A percentile compares a stretch with the other conserved stretches of the same genome.
These are phyloP conservation scores for Ploceus nigricollis DNA, from an alignment of 2,113 vertebrate genomes.

Conservation along the genomic window DNA sequence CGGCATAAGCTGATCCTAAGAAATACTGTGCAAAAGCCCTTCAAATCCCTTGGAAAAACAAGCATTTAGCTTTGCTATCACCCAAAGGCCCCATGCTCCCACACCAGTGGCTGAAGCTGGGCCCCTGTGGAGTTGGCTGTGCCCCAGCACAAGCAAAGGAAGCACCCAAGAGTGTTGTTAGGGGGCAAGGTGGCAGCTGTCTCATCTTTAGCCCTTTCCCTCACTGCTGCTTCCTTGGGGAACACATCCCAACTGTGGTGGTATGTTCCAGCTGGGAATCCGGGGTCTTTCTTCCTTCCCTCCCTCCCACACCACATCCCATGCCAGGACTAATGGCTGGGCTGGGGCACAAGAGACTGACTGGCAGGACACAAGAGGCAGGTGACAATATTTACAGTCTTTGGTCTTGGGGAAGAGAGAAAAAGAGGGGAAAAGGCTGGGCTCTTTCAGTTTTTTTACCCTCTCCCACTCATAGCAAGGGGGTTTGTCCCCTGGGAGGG, in stretches of 20 bases:
- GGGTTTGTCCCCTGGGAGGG: background rate
- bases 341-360: background rate
- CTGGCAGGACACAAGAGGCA: conserved; percentile 3
- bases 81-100: background rate
- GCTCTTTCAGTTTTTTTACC: background rate
- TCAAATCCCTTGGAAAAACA: background rate
- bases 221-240: background rate
- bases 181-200: background rate
- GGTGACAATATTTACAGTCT: conserved; percentile 68
- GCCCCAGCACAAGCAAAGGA: background rate
- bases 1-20: background rate
- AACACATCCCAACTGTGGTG: background rate
- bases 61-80: background rate
- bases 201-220: background rate
- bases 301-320: background rate
- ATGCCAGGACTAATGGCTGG: background rate
- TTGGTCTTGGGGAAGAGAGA: conserved; percentile 59
- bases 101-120: background rate
- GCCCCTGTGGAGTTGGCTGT: background rate
- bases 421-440: background rate
- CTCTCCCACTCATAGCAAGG: background rate
- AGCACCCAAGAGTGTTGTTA: background rate
- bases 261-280: background rate
- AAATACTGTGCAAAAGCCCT: conserved; percentile 9
- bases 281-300: background rate